These are phyloP conservation scores for Clarias laeviceps DNA, from an alignment of 2,797 vertebrate genomes.

Conservation along the genomic window DNA sequence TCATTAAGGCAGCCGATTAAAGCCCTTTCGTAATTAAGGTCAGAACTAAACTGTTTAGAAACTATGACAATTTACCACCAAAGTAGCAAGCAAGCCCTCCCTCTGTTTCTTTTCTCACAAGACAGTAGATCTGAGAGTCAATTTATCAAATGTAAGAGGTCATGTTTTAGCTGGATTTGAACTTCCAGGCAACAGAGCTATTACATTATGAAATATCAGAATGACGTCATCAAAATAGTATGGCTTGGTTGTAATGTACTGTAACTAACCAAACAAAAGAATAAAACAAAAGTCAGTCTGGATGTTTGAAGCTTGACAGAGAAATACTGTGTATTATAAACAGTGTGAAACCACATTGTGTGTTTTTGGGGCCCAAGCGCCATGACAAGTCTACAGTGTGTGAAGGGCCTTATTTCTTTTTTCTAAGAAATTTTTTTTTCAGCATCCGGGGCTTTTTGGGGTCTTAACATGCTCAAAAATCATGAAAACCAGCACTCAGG, in stretches of 20 bases:
- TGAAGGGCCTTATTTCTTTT: no score
- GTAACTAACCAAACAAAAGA: neutral
- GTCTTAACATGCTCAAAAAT: no score
- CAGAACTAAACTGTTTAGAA: neutral
- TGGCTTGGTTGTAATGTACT: neutral
- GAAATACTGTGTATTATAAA: neutral
- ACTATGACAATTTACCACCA: neutral
- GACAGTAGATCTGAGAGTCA: conserved; percentile 14
- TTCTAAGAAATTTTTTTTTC: no score
- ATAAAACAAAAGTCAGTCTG: neutral
- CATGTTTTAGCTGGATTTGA: conserved; percentile 17
- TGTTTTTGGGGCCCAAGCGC: neutral
- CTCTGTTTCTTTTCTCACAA: neutral
- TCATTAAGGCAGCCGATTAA: conserved; percentile 55
- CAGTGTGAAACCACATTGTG: neutral
- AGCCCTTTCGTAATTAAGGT: conserved; percentile 49
- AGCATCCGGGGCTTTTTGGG: no score
- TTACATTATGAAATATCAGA: neutral
- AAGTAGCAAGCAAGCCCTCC: neutral
- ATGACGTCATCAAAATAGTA: neutral
- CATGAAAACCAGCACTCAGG: no score
- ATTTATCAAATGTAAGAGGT: conserved; percentile 15
- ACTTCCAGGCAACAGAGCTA: no score
- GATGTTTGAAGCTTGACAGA: no score
- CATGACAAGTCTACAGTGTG: no score